These are phyloP conservation scores for Pissodes strobi DNA, from an alignment of 1,140 invertebrate species.

Conservation along the genomic window DNA sequence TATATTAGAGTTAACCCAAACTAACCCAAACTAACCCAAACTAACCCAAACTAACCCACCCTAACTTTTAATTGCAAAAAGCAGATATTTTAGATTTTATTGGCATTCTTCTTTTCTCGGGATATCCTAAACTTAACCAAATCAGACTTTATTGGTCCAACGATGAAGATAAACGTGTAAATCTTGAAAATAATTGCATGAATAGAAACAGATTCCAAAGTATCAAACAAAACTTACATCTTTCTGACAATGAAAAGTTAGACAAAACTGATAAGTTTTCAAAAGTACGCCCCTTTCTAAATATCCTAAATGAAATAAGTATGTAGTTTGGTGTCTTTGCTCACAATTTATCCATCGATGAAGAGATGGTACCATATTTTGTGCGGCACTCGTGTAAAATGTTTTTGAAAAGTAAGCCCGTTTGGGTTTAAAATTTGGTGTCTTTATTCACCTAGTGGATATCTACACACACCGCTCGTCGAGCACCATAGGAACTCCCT, in stretches of 20 bases:
- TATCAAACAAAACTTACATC: neutral
- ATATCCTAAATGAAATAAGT: no score
- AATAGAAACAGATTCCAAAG: no score
- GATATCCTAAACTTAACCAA: neutral
- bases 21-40: neutral
- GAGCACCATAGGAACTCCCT: no score
- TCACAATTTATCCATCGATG: neutral
- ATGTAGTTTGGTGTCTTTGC: conserved; percentile 2
- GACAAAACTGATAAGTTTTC: neutral
- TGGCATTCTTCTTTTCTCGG: neutral
- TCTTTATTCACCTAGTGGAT: no score
- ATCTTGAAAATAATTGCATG: neutral
- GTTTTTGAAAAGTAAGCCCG: no score
- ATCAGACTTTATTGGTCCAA: neutral
- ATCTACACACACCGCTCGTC: no score
- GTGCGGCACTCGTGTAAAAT: neutral
- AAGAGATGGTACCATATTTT: conserved; percentile 2
- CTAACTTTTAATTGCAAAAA: no score
- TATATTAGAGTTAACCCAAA: neutral
- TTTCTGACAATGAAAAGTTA: no score
- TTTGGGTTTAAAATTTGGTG: no score
- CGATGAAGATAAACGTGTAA: neutral
- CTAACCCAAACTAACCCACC: neutral
- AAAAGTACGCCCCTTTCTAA: neutral
- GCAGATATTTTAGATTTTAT: no score